These are phyloP conservation scores for Megastigmus dorsalis DNA, from an alignment of 2,888 invertebrate species.

Conservation along the genomic window DNA sequence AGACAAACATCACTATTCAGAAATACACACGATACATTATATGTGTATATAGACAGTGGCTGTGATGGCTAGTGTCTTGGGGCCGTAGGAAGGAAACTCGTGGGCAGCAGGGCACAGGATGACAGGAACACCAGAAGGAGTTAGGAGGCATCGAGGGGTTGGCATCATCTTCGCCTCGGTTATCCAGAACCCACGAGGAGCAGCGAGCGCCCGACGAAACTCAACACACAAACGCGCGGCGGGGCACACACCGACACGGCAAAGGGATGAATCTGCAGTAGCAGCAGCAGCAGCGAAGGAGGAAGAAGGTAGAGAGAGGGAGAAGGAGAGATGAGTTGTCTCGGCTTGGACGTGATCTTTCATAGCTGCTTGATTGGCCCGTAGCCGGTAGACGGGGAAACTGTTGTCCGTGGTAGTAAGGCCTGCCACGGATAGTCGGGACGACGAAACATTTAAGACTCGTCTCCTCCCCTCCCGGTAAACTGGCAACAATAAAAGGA, in stretches of 20 bases:
- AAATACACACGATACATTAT: background rate
- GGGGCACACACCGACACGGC: background rate
- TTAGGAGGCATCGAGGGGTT: background rate
- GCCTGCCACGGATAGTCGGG: conserved; percentile 34
- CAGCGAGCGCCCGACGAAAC: background rate
- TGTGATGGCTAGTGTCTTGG: background rate
- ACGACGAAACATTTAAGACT: conserved; percentile 71
- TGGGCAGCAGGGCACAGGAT: background rate
- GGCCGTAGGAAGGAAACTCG: background rate
- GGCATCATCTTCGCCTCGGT: conserved; percentile 7
- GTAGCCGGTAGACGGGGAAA: conserved; percentile 55
- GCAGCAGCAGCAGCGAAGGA: too few species aligned
- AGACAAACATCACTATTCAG: background rate
- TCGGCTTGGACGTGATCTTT: conserved; percentile 72
- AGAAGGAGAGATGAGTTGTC: conserved; percentile 41
- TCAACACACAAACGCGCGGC: conserved; percentile 20
- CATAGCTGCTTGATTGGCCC: conserved; percentile 72
- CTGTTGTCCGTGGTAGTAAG: conserved; percentile 68
- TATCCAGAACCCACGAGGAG: conserved; percentile 6
- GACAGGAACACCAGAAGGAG: background rate
- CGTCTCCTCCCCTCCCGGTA: conserved; percentile 51
- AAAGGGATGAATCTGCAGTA: conserved; percentile 25
- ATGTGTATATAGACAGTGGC: background rate
- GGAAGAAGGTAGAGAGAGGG: background rate
- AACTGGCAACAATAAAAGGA: conserved; percentile 72